Conservation (phyloP, 2,113 vertebrate species). For the Melanotaenia duboulayi region DNA sequence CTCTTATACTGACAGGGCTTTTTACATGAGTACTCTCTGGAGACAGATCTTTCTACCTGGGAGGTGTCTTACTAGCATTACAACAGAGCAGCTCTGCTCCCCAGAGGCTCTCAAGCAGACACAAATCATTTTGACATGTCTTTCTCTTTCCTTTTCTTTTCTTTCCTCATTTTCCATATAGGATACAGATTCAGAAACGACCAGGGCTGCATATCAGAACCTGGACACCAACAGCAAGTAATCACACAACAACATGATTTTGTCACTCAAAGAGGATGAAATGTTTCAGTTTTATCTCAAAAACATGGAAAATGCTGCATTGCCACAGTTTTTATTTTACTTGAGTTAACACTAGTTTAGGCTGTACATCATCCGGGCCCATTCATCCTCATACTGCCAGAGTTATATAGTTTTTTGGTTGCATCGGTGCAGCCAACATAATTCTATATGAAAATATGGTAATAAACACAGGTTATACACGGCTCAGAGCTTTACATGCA, state of each 20-base stretch:
- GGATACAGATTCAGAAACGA: conserved; percentile 41
- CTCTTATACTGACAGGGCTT: conserved; percentile 68
- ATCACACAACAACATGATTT: conserved; percentile 15
- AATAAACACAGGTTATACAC: too few species aligned
- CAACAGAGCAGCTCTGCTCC: conserved; percentile 58
- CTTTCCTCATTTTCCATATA: conserved; percentile 3
- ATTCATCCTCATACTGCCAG: neutral
- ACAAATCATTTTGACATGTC: conserved; percentile 76
- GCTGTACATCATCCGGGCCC: too few species aligned
- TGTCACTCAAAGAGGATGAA: conserved; percentile 40
- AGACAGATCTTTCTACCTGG: conserved; percentile 66
- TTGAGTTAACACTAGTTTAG: conserved; percentile 17
- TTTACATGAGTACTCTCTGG: conserved; percentile 72
- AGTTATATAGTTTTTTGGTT: conserved; percentile 42
- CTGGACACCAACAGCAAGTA: conserved; percentile 14
- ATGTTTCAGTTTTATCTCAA: conserved; percentile 11
- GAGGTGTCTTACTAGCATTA: conserved; percentile 80
- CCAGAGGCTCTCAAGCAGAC: conserved; percentile 69
- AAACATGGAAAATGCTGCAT: conserved; percentile 22
- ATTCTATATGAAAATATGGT: neutral
- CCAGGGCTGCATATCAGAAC: conserved; percentile 21
- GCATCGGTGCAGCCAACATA: conserved; percentile 27
- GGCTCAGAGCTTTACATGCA: too few species aligned
- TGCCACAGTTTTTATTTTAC: conserved; percentile 24
- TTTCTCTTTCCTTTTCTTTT: conserved; percentile 22